Evolutionary conservation across 1,140 invertebrate species (phyloP), one percentile per base, ranked within the genome.

Genomic region (Pogonomyrmex barbatus): DNA sequence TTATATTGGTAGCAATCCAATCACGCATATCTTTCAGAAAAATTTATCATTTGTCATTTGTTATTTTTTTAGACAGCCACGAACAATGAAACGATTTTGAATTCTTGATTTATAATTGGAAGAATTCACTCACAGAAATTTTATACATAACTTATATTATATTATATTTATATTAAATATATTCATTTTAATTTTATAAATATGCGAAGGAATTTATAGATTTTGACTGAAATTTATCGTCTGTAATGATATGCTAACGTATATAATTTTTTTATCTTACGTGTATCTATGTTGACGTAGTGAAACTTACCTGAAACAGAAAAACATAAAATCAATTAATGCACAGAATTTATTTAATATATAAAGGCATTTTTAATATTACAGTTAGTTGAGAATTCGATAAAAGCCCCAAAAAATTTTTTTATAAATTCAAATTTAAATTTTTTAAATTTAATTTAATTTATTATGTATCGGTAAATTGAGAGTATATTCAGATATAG

Each of bases 231-330:
- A 39, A 36, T 30, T 33, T 45, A 47, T 63, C 9, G 4, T 14
- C 10, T 24, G 4, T 6, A n/a, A 24, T 12, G 30, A 42, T 45
- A 1, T 24, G 33, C 33, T n/a, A 54, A 56, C 14, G 6, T 30
- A 2, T 24, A 24, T 39, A 36, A 56, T 39, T 1, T 75, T 39
- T 50, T 78, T n/a, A 78, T 47, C 60, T 67, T 78, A 65, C 45
- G 17, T 78, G 30, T 36, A 78, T 50, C n/a, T 50, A 12, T 5
- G 30, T 58, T 36, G 52, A 14, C 12, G 14, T 0, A 79, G 4
- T 33, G 36, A 36, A 36, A 90, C 89, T 90, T 85, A 90, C 89
- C 89, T 90, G 86, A 88, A 90, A 90, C 86, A 78, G n/a, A 81
- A 24, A 87, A 56, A 67, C 2, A 47, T 54, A 56, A 8, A 52